Evolutionary conservation across 2,888 invertebrate genomes (phyloP).

Genomic region (Salticus scenicus): DNA sequence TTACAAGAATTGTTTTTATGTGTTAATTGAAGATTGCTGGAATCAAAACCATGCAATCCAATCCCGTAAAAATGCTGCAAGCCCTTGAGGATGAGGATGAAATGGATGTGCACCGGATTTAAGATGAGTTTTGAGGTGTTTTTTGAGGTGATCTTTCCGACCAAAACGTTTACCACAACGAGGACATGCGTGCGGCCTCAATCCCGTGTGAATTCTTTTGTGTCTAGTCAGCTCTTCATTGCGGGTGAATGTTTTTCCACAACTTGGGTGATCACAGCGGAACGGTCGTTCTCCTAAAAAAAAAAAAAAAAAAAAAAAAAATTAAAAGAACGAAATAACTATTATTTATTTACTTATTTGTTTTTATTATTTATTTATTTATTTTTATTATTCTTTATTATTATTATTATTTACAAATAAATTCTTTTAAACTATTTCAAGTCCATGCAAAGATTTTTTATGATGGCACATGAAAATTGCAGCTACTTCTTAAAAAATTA

Average conservation of each 20-base stretch:
- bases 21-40: too few species aligned
- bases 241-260: constrained; percentile 91
- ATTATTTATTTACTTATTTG: too few species aligned
- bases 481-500: too few species aligned
- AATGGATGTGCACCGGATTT: background rate
- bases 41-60: constrained; percentile 11
- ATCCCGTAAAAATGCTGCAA: background rate
- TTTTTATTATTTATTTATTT: too few species aligned
- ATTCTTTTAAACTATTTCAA: too few species aligned
- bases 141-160: constrained; percentile 94
- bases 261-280: constrained; percentile 88
- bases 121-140: constrained; percentile 90
- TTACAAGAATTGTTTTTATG: too few species aligned
- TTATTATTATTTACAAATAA: too few species aligned
- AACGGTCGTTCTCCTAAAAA: constrained; percentile 87
- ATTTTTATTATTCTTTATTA: too few species aligned
- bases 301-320: background rate
- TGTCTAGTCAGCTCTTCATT: constrained; percentile 95
- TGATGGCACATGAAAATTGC: too few species aligned
- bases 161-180: constrained; percentile 95
- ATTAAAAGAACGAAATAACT: too few species aligned
- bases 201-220: constrained; percentile 90
- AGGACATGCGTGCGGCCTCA: constrained; percentile 88
- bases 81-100: background rate
- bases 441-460: too few species aligned